These are phyloP conservation scores for Artemia sp. DNA, from an alignment of 2,888 invertebrate species.

Conservation along the genomic window DNA sequence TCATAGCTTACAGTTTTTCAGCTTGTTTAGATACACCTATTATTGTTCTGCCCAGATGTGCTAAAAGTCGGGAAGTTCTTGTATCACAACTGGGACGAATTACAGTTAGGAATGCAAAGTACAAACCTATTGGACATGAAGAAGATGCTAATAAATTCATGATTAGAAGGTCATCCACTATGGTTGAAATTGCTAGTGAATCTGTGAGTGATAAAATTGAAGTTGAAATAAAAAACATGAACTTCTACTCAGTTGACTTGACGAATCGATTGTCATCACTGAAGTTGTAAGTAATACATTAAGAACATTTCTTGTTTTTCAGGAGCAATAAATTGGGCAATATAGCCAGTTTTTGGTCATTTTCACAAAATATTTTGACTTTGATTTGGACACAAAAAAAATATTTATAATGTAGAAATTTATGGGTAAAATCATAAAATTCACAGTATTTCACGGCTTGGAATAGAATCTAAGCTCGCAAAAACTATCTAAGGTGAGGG, in stretches of 20 bases:
- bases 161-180: neutral
- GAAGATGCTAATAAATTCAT: slow-evolving; percentile 18
- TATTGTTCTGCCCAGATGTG: slow-evolving; percentile 62
- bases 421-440: too few relatives aligned
- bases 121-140: neutral
- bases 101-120: slow-evolving; percentile 34
- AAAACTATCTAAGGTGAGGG: too few relatives aligned
- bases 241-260: slow-evolving; percentile 59
- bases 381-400: too few relatives aligned
- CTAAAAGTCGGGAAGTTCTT: slow-evolving; percentile 60
- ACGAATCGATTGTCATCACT: slow-evolving; percentile 29
- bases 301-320: slow-evolving; percentile 17
- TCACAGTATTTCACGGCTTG: too few relatives aligned
- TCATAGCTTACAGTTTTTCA: slow-evolving; percentile 25
- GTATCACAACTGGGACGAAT: slow-evolving; percentile 85
- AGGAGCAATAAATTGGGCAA: slow-evolving; percentile 16
- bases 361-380: too few relatives aligned
- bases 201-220: slow-evolving; percentile 38
- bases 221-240: slow-evolving; percentile 67
- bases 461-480: too few relatives aligned
- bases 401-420: too few relatives aligned
- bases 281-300: slow-evolving; percentile 24
- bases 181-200: slow-evolving; percentile 28
- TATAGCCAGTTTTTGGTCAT: too few relatives aligned
- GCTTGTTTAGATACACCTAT: slow-evolving; percentile 70